Evolutionary conservation across 1,140 invertebrate species (phyloP).

Genomic region (Drosophila kohkoa): DNA sequence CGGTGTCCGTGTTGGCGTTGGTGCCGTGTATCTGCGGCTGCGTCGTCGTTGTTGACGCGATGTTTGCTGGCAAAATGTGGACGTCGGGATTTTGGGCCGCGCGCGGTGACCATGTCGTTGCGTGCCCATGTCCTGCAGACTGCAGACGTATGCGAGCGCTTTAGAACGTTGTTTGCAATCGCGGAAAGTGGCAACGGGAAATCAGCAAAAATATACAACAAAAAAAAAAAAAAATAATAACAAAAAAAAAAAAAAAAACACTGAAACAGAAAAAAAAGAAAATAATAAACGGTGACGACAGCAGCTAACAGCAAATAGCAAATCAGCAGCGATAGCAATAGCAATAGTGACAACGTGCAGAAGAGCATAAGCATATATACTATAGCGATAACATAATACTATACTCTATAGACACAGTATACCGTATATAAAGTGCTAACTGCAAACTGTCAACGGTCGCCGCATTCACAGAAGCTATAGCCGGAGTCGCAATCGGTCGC

Average conservation of each 20-base stretch:
- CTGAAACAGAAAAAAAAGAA: constrained; percentile 24
- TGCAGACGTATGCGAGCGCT: constrained; percentile 78
- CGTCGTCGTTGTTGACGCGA: constrained; percentile 43
- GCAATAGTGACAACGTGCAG: constrained; percentile 19
- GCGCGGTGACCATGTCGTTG: constrained; percentile 36
- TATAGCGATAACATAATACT: constrained; percentile 24
- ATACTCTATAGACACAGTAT: constrained; percentile 7
- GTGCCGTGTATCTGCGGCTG: constrained; percentile 44
- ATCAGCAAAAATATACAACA: background rate
- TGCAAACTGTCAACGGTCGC: constrained; percentile 45
- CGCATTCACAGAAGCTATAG: constrained; percentile 12
- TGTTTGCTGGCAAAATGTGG: constrained; percentile 8
- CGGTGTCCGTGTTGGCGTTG: background rate
- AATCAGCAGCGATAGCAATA: constrained; percentile 16
- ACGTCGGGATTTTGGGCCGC: constrained; percentile 20
- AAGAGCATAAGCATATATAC: background rate
- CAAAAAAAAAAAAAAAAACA: background rate
- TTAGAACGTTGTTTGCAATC: constrained; percentile 81
- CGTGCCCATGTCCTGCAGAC: constrained; percentile 67
- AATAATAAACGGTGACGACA: constrained; percentile 50
- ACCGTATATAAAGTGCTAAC: constrained; percentile 5
- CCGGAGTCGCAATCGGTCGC: constrained; percentile 26
- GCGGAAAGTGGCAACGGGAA: constrained; percentile 70
- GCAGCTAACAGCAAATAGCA: background rate
- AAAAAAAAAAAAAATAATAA: background rate